Evolutionary conservation across 2,797 vertebrate genomes (phyloP).

Genomic region (Pterois miles): DNA sequence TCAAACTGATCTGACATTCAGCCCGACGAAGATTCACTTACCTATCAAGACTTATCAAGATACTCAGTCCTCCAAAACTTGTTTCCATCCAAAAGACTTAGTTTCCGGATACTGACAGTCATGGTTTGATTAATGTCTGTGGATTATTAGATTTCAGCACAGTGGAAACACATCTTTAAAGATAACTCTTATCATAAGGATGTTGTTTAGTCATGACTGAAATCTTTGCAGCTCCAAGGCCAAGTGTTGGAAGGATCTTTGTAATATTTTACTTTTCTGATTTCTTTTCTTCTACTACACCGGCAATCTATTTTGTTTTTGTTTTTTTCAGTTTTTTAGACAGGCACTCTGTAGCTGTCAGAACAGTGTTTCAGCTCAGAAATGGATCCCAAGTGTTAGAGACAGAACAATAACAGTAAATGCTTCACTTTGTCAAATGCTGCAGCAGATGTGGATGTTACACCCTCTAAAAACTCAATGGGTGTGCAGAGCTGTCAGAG

Average conservation of each 20-base stretch:
- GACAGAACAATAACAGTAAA: conserved; percentile 33
- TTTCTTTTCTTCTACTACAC: conserved; percentile 1
- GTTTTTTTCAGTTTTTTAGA: not conserved
- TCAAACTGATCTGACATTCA: not conserved
- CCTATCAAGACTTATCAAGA: not conserved
- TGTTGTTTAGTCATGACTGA: not conserved
- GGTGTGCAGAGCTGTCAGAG: conserved; percentile 9
- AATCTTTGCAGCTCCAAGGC: not conserved
- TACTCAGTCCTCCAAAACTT: not conserved
- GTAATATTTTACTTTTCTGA: not conserved
- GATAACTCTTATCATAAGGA: not conserved
- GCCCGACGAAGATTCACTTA: not conserved
- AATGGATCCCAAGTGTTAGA: conserved; percentile 32
- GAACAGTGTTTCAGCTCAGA: conserved; percentile 12
- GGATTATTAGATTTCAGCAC: not conserved
- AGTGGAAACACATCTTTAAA: conserved; percentile 1
- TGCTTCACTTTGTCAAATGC: conserved; percentile 35
- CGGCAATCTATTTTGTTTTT: no score
- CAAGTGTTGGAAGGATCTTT: not conserved
- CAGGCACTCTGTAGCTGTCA: conserved; percentile 8
- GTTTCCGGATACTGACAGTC: not conserved
- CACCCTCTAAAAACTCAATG: not conserved
- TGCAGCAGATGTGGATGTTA: conserved; percentile 4
- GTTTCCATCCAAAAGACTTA: not conserved
- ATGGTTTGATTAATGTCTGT: not conserved